Base-by-base conservation (phyloP, 2,113 vertebrate species). In the Shinisaurus crocodilurus region DNA sequence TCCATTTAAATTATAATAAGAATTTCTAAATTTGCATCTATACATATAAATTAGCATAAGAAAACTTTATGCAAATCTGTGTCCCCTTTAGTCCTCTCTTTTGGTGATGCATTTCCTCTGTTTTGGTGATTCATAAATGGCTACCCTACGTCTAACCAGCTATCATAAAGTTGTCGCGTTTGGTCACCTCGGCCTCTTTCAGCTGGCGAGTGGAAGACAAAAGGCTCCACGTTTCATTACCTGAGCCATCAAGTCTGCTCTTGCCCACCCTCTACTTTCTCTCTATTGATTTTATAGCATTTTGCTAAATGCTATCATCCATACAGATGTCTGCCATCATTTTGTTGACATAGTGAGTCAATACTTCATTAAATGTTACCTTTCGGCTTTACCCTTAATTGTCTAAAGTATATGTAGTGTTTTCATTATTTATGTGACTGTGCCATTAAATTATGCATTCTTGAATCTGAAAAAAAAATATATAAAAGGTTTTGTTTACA, bases 401-500 rank as follows among this genome's bases (percentile, higher is more conserved):
- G 94, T 90, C 90, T 94, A 93, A 95, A 95, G 93, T 95, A 96
- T 89, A 94, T 89, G 67, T 88, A 89, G 86, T 94, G 82, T 95
- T 96, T 97, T 94, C 93, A 96, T 96, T 95, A 96, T 96, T 97
- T 93, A 96, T 96, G 91, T 79, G 32, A 75, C 89, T 91, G 57
- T 92, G 48, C 79, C 90, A 84, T 95, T 94, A 94, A 95, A 96
- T 96, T 96, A 94, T 92, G 92, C 92, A 93, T 93, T 95, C 69
- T 81, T 94, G 89, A 93, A 70, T 85, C 79, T 90, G 43, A n/a
- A n/a, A n/a, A 67, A 79, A 48, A 67, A 50, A 94, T 95, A 95
- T 69, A 90, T 95, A 91, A 92, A 91, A 93, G 1, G 77, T 29
- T 43, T 95, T 94, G 93, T 96, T 96, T 95, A 96, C 83, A 90